Conservation (phyloP, 1,140 invertebrate species). For the Drosophila ironensis region DNA sequence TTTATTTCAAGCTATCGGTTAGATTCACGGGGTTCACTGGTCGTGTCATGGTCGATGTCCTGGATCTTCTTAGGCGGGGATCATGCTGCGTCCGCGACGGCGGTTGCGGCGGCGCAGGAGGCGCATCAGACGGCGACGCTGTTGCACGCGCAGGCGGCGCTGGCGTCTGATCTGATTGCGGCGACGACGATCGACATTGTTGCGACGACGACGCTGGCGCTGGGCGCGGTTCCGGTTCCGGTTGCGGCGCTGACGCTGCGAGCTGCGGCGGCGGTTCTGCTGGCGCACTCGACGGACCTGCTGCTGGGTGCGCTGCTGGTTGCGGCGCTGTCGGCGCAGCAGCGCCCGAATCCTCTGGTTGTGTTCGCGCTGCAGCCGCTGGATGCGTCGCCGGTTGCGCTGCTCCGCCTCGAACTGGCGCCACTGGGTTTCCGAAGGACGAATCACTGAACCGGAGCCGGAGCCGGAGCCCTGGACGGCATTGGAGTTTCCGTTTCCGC, state of each 20-base stretch:
- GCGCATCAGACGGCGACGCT: constrained; percentile 30
- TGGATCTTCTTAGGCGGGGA: no score
- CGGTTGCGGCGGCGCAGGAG: constrained; percentile 39
- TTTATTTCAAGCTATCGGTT: constrained; percentile 17
- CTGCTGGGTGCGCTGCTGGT: constrained; percentile 28
- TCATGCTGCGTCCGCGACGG: constrained; percentile 31
- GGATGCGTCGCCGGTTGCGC: constrained; percentile 60
- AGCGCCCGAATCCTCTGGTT: constrained; percentile 49
- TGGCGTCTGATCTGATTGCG: constrained; percentile 27
- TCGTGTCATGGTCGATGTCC: no score
- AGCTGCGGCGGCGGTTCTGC: constrained; percentile 19
- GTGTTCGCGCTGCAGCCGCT: constrained; percentile 57
- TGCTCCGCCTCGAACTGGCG: constrained; percentile 56
- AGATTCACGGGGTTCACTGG: no score
- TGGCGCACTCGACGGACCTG: constrained; percentile 28
- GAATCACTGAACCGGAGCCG: not conserved
- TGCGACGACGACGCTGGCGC: constrained; percentile 34
- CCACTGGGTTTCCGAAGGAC: constrained; percentile 53
- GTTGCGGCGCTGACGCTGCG: constrained; percentile 49
- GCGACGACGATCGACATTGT: constrained; percentile 14
- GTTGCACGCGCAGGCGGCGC: constrained; percentile 14
- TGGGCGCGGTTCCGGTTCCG: constrained; percentile 36
- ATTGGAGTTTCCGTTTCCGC: not conserved
- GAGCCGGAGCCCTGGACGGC: not conserved
- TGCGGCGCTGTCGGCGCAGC: constrained; percentile 50